phyloP scores from a whole-genome alignment of 2,113 vertebrate species.

The Procavia capensis region DNA sequence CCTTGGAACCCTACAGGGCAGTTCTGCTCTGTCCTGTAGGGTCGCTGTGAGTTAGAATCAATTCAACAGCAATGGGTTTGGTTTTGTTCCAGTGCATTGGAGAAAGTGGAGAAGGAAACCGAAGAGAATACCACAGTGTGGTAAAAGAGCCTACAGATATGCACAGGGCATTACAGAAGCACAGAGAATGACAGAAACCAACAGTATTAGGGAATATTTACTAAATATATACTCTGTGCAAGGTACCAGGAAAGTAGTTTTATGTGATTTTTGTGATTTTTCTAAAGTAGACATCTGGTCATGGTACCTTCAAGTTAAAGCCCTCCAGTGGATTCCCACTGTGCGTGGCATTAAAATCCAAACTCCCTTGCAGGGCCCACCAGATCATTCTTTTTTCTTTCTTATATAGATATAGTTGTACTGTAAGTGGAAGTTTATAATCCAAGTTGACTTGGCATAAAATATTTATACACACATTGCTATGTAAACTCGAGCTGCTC shows the following conservation, averaged over 20 bases:
- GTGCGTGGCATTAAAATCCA: no score
- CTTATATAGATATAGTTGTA: no score
- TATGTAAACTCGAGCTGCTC: no score
- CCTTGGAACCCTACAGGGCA: no score
- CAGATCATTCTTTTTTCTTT: no score
- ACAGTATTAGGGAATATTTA: background rate
- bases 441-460: no score
- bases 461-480: no score
- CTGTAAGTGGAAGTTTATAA: no score
- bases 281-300: background rate
- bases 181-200: background rate
- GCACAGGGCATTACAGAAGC: background rate
- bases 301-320: background rate
- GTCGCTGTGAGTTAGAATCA: no score
- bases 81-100: background rate
- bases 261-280: background rate
- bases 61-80: no score
- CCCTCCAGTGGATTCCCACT: background rate
- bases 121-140: background rate
- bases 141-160: background rate
- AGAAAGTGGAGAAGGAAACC: background rate
- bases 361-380: no score
- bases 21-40: no score
- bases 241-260: background rate
- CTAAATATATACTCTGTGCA: fast-evolving